Conservation (phyloP, 2,888 invertebrate species). For the Xylota sylvarum region DNA sequence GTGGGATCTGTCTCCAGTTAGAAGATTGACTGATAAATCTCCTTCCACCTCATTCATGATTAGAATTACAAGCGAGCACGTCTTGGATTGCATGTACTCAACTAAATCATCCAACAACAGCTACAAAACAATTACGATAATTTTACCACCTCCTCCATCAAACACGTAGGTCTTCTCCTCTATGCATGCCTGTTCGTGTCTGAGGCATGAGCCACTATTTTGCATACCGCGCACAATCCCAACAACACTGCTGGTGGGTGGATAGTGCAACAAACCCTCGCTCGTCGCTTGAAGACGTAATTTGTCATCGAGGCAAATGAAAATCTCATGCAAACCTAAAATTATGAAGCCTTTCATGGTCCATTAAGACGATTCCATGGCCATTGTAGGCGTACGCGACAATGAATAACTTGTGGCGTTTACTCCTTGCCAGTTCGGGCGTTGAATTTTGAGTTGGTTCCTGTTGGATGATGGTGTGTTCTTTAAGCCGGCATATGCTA, state of each 20-base stretch:
- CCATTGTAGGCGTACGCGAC: conserved; percentile 75
- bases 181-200: not conserved
- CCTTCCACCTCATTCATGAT: not conserved
- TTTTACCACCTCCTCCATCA: conserved; percentile 59
- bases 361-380: conserved; percentile 75
- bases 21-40: not conserved
- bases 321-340: conserved; percentile 69
- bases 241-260: conserved; percentile 51
- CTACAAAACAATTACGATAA: conserved; percentile 57
- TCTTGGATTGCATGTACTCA: not conserved
- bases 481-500: conserved; percentile 35
- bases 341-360: conserved; percentile 75
- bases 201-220: conserved; percentile 29
- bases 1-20: not conserved
- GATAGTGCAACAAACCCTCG: conserved; percentile 66
- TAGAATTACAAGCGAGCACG: conserved; percentile 13
- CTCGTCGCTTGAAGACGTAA: conserved; percentile 69
- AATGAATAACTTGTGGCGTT: conserved; percentile 68
- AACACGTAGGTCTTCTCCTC: conserved; percentile 50
- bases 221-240: conserved; percentile 57
- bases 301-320: conserved; percentile 76
- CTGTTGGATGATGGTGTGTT: not conserved
- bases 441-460: conserved; percentile 26
- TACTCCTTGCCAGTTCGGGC: conserved; percentile 53
- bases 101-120: conserved; percentile 16